phyloP scores from a whole-genome alignment of 2,888 invertebrate genomes.

The Pimpla rufipes region DNA sequence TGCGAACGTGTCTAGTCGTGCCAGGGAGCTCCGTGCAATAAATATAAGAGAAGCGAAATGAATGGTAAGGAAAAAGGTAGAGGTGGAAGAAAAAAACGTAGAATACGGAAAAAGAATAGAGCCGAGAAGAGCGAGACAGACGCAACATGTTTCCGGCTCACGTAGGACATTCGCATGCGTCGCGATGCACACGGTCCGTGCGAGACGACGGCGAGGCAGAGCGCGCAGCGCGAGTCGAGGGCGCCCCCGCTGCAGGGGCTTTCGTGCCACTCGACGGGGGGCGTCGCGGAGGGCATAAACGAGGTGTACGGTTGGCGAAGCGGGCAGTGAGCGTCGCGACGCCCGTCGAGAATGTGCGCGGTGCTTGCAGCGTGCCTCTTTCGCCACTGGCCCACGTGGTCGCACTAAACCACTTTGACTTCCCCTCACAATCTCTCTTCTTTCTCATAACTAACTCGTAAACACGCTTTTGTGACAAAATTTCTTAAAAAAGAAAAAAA shows the following conservation, averaged over 20 bases:
- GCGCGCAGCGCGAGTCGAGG: conserved; percentile 8
- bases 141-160: conserved; percentile 64
- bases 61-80: conserved; percentile 36
- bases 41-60: conserved; percentile 57
- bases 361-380: conserved; percentile 51
- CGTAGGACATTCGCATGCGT: conserved; percentile 68
- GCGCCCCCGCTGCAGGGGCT: conserved; percentile 45
- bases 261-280: conserved; percentile 39
- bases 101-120: conserved; percentile 48
- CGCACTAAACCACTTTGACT: conserved; percentile 16
- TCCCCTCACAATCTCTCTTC: background rate
- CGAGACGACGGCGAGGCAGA: conserved; percentile 45
- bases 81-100: conserved; percentile 46
- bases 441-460: background rate
- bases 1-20: conserved; percentile 38
- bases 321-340: conserved; percentile 71
- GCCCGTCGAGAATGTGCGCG: conserved; percentile 69
- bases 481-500: background rate
- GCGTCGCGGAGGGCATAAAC: conserved; percentile 65
- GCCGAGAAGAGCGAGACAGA: conserved; percentile 44
- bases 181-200: conserved; percentile 63
- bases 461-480: background rate
- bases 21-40: conserved; percentile 36
- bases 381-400: conserved; percentile 68
- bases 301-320: conserved; percentile 59